These are phyloP conservation scores for Lasioglossum albipes DNA, from an alignment of 1,140 invertebrate species.

Conservation along the genomic window DNA sequence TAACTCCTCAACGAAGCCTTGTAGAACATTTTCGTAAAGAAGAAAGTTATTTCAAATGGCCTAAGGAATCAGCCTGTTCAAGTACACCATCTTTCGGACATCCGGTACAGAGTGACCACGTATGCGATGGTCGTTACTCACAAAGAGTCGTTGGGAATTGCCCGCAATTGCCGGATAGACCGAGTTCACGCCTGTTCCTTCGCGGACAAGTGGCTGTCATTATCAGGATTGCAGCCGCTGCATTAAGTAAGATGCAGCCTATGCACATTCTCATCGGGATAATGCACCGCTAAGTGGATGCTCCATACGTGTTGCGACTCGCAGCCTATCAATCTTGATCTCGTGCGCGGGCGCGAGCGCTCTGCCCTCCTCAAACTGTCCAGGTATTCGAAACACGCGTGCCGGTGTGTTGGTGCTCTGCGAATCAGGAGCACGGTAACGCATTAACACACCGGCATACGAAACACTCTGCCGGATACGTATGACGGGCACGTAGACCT, in stretches of 20 bases:
- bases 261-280: slow-evolving; percentile 73
- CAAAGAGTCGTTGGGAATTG: not conserved
- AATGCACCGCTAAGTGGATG: slow-evolving; percentile 75
- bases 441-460: slow-evolving; percentile 30
- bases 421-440: slow-evolving; percentile 10
- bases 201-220: slow-evolving; percentile 56
- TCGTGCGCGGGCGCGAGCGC: slow-evolving; percentile 25
- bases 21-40: no score
- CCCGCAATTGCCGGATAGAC: slow-evolving; percentile 36
- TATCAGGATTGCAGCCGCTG: slow-evolving; percentile 65
- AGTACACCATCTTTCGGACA: no score
- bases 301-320: slow-evolving; percentile 64
- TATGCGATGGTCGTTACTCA: no score
- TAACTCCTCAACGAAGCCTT: no score
- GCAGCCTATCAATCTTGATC: slow-evolving; percentile 74
- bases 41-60: no score
- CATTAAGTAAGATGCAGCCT: slow-evolving; percentile 62
- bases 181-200: slow-evolving; percentile 10
- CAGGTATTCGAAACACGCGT: slow-evolving; percentile 20
- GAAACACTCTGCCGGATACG: not conserved
- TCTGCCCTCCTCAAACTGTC: not conserved
- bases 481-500: slow-evolving; percentile 5
- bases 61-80: no score
- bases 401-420: not conserved
- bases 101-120: not conserved